Evolutionary conservation across 2,113 vertebrate species (phyloP).

Genomic region (Clarias batrachus): DNA sequence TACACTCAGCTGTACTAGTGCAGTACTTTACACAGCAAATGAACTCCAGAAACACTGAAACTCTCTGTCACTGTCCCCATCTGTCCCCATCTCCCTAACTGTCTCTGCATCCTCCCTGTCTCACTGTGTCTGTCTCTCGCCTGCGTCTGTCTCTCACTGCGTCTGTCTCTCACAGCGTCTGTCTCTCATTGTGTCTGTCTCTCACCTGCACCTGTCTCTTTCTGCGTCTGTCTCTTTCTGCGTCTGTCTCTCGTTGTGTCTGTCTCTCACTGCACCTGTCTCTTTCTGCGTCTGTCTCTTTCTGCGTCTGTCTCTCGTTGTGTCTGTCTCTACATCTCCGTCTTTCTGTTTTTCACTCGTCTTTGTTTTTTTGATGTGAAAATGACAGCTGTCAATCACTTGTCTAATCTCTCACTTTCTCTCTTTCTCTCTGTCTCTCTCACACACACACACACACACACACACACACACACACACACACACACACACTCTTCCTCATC

Average conservation of each 20-base stretch:
- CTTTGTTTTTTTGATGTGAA: not conserved
- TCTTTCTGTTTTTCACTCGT: not conserved
- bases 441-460: not conserved
- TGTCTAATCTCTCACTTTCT: not conserved
- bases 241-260: too few species aligned
- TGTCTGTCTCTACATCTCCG: not conserved
- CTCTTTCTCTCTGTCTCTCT: too few species aligned
- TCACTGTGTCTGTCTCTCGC: not conserved
- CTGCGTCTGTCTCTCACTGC: not conserved
- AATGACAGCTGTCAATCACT: not conserved
- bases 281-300: too few species aligned
- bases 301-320: too few species aligned
- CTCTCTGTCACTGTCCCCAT: too few species aligned
- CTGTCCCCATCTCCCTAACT: not conserved
- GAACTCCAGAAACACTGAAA: not conserved
- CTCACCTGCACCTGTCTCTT: not conserved
- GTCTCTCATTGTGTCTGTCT: not conserved
- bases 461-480: slow-evolving; percentile 17
- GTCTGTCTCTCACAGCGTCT: not conserved
- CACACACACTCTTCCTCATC: not conserved
- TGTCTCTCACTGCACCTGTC: too few species aligned
- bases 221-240: not conserved
- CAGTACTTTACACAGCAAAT: not conserved
- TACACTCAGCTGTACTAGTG: not conserved
- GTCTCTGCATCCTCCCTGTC: not conserved